Percentiles rank a stretch among this genome's conserved stretches.
Evolutionary conservation across 1,140 invertebrate genomes (phyloP).

Genomic region (Drosophila dunni): DNA sequence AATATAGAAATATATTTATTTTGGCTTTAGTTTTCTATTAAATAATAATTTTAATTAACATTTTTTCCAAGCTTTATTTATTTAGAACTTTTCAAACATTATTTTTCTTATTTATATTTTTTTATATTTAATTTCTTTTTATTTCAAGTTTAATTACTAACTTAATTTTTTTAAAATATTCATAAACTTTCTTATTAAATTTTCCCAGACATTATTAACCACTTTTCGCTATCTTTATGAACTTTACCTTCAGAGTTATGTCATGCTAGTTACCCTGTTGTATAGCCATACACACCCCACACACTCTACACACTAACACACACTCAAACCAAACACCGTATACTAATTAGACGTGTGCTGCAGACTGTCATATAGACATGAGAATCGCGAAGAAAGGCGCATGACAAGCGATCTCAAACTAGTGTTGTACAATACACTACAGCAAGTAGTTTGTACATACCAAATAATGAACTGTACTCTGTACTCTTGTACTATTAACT

Average conservation of each 20-base stretch:
- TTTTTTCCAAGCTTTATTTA: too few relatives aligned
- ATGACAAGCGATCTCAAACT: slow-evolving; percentile 19
- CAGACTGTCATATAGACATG: background rate
- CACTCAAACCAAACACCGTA: slow-evolving; percentile 11
- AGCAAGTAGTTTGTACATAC: slow-evolving; percentile 45
- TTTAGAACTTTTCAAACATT: too few relatives aligned
- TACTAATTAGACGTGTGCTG: slow-evolving; percentile 12
- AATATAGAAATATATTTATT: background rate
- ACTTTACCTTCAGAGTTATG: slow-evolving; percentile 3
- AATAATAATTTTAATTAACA: background rate
- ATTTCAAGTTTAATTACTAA: background rate
- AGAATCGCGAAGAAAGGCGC: slow-evolving; percentile 30
- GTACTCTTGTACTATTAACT: slow-evolving; percentile 7
- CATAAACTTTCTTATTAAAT: background rate
- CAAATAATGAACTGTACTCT: slow-evolving; percentile 3
- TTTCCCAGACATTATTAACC: background rate
- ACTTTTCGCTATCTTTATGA: background rate
- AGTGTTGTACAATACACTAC: slow-evolving; percentile 39
- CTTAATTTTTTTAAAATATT: background rate
- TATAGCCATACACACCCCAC: slow-evolving; percentile 21
- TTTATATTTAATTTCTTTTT: too few relatives aligned
- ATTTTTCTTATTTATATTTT: too few relatives aligned
- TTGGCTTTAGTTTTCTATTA: background rate
- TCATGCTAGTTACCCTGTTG: slow-evolving; percentile 8
- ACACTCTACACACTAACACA: slow-evolving; percentile 15